A percentile compares a stretch with the other conserved stretches of the same genome.
Evolutionary conservation across 2,113 vertebrate species (phyloP).

Genomic region (Acanthochromis polyacanthus): DNA sequence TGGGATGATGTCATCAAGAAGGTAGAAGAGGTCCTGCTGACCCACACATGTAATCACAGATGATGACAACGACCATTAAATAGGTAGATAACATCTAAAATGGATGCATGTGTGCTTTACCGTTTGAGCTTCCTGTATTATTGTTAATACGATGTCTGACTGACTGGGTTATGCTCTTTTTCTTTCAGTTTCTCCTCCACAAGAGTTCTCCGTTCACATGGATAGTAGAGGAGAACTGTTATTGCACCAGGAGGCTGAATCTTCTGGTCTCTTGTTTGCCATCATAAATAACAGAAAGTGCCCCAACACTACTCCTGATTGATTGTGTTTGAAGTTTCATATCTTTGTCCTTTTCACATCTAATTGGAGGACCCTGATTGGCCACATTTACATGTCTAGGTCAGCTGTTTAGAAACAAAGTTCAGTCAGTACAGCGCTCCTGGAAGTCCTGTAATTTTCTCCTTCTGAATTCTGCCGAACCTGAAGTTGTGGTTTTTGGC

Average conservation of each 20-base stretch:
- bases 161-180: not conserved
- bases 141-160: no score
- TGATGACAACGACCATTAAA: no score
- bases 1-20: no score
- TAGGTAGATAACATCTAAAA: no score
- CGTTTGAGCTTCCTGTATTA: no score
- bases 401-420: not conserved
- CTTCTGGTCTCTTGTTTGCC: not conserved
- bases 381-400: not conserved
- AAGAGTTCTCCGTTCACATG: not conserved
- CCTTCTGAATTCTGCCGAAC: not conserved
- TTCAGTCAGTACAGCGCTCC: not conserved
- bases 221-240: not conserved
- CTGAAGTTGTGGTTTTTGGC: no score
- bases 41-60: no score
- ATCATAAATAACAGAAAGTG: not conserved
- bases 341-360: not conserved
- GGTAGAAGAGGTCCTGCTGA: no score
- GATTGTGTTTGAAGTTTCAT: not conserved
- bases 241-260: not conserved
- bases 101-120: no score
- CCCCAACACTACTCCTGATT: not conserved
- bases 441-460: not conserved
- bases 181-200: not conserved
- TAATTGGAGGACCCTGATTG: not conserved